Conservation (phyloP, 1,140 invertebrate genomes). For the Cherax quadricarinatus region DNA sequence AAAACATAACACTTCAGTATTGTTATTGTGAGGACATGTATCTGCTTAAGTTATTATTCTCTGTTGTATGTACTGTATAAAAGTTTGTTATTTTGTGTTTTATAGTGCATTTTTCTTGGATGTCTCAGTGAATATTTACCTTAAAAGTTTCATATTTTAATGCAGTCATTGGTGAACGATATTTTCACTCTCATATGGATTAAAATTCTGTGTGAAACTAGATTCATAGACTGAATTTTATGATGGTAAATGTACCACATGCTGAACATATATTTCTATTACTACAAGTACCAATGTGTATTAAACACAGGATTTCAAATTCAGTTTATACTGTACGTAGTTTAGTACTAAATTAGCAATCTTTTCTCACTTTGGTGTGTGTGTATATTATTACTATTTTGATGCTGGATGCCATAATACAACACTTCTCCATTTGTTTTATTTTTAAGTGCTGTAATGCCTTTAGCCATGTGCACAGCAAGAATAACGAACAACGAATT, state of each 20-base stretch:
- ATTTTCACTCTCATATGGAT: neutral
- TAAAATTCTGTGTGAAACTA: neutral
- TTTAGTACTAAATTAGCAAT: neutral
- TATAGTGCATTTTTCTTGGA: neutral
- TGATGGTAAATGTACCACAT: neutral
- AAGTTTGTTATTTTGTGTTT: neutral
- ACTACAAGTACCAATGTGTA: neutral
- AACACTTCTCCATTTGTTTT: neutral
- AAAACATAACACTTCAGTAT: no score
- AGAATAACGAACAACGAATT: neutral
- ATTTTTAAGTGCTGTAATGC: neutral
- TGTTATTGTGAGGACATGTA: no score
- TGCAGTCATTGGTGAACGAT: neutral
- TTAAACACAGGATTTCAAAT: neutral
- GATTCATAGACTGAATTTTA: neutral
- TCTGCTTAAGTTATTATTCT: no score
- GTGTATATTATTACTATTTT: slow-evolving; percentile 1
- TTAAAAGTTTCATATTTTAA: neutral
- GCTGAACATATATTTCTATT: neutral
- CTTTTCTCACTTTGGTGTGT: neutral
- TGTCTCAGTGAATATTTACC: neutral
- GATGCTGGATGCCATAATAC: neutral
- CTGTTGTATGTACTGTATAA: no score
- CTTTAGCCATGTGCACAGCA: neutral
- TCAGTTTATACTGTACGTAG: neutral